These are phyloP conservation scores for Pseudoatta argentina DNA, from an alignment of 1,140 invertebrate species.

Conservation along the genomic window DNA sequence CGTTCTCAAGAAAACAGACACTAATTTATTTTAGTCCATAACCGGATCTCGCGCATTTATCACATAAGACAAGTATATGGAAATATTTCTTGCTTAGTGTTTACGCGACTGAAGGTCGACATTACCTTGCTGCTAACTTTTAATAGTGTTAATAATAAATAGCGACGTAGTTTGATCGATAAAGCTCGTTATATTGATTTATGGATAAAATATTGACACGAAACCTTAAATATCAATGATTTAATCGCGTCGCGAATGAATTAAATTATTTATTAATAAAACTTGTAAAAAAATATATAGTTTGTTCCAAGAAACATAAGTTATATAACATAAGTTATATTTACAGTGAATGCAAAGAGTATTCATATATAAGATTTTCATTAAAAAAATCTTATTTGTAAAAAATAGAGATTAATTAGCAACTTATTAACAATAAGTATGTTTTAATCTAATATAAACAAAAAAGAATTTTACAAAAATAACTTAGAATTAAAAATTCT, in stretches of 20 bases:
- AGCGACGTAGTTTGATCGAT: neutral
- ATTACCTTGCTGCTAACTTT: neutral
- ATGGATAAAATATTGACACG: neutral
- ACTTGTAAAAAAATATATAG: neutral
- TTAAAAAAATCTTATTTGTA: no score
- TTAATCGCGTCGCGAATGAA: neutral
- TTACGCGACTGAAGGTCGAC: conserved; percentile 4
- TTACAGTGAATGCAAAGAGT: no score
- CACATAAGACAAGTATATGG: neutral
- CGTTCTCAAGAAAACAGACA: neutral
- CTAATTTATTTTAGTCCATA: neutral
- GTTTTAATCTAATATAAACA: no score
- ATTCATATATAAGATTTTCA: no score
- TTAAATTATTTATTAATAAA: neutral
- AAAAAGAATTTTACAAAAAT: no score
- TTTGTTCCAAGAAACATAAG: neutral
- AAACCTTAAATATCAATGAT: neutral
- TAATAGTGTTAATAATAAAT: conserved; percentile 22
- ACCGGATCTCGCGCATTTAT: neutral
- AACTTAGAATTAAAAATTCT: no score
- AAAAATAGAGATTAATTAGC: no score
- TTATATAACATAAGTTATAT: neutral
- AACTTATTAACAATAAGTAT: no score
- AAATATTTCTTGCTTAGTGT: conserved; percentile 5
- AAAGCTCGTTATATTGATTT: neutral